A percentile compares a stretch with the other conserved stretches of the same genome.
Conservation (phyloP, 2,888 invertebrate genomes). For the Andrena fulva region DNA sequence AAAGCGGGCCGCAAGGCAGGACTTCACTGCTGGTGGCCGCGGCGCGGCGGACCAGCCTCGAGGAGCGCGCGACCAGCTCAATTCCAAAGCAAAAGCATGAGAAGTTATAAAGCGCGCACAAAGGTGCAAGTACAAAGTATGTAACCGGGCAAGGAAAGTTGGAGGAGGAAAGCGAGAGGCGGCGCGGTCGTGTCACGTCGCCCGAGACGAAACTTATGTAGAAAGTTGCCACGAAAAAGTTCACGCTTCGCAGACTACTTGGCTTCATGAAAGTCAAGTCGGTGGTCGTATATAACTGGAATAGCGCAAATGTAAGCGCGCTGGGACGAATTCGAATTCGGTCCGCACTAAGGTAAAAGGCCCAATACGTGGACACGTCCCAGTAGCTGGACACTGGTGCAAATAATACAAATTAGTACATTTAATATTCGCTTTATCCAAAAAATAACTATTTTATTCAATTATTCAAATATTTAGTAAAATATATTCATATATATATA, state of each 20-base stretch:
- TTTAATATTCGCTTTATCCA: too few relatives aligned
- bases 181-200: slow-evolving; percentile 38
- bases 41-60: not conserved
- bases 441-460: too few relatives aligned
- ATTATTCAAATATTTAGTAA: too few relatives aligned
- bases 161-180: slow-evolving; percentile 2
- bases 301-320: slow-evolving; percentile 45
- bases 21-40: not conserved
- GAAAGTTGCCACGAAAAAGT: slow-evolving; percentile 65
- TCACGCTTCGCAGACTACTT: slow-evolving; percentile 52
- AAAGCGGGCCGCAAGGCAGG: not conserved
- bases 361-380: too few relatives aligned
- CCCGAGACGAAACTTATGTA: slow-evolving; percentile 44
- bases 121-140: slow-evolving; percentile 7
- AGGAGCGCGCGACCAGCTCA: not conserved
- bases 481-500: too few relatives aligned
- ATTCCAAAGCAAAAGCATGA: slow-evolving; percentile 4
- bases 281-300: slow-evolving; percentile 49
- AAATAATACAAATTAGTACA: too few relatives aligned
- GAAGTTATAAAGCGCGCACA: slow-evolving; percentile 7
- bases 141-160: slow-evolving; percentile 1
- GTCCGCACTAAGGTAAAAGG: not conserved
- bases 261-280: slow-evolving; percentile 69
- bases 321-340: not conserved
- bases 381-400: too few relatives aligned